These are phyloP conservation scores for Diarsia dahlii DNA, from an alignment of 2,888 invertebrate genomes.

Conservation along the genomic window DNA sequence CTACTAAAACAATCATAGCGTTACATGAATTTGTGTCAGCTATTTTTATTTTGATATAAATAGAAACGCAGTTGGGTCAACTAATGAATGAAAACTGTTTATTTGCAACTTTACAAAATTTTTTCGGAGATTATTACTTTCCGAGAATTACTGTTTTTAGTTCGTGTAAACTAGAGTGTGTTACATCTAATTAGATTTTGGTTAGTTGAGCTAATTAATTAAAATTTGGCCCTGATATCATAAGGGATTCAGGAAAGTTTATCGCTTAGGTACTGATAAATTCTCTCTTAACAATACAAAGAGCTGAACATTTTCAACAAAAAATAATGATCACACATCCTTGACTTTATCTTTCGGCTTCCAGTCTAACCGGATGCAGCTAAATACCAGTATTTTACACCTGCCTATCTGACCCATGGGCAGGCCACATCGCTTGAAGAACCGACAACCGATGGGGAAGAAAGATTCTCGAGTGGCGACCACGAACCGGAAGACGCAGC, in stretches of 20 bases:
- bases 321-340: neutral
- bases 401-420: too few species aligned
- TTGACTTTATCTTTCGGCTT: neutral
- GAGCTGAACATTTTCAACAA: neutral
- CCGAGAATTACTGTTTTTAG: neutral
- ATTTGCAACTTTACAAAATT: constrained; percentile 17
- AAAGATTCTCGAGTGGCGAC: too few species aligned
- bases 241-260: neutral
- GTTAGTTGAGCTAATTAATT: neutral
- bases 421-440: too few species aligned
- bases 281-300: neutral
- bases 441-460: too few species aligned
- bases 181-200: too few species aligned
- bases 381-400: too few species aligned
- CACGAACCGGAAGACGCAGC: too few species aligned
- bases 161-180: neutral
- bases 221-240: neutral
- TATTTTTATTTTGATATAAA: constrained; percentile 67
- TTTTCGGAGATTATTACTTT: neutral
- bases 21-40: constrained; percentile 70
- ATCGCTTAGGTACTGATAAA: neutral
- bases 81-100: constrained; percentile 32
- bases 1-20: constrained; percentile 71
- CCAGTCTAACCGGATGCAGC: too few species aligned
- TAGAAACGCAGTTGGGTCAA: constrained; percentile 37